phyloP scores from a whole-genome alignment of 2,113 vertebrate genomes.

The Monopterus albus region DNA sequence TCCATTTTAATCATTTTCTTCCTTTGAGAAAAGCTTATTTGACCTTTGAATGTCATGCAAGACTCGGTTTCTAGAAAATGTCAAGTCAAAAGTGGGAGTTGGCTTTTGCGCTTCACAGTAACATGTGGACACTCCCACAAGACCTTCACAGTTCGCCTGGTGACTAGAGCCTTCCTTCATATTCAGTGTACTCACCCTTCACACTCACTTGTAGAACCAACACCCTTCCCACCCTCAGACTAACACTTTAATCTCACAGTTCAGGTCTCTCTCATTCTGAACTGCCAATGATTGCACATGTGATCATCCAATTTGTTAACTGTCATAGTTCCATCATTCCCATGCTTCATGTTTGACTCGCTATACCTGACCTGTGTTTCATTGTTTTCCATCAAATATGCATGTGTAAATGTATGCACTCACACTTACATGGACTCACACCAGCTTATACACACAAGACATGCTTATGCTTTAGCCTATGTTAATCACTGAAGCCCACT shows the following conservation, averaged over 20 bases:
- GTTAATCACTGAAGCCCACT: constrained; percentile 18
- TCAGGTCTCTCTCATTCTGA: constrained; percentile 34
- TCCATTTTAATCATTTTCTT: not conserved
- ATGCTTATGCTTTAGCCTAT: constrained; percentile 27
- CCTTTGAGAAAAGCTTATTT: constrained; percentile 5
- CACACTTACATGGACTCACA: not conserved
- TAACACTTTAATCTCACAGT: constrained; percentile 42
- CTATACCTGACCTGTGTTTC: constrained; percentile 34
- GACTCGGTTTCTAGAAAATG: constrained; percentile 35
- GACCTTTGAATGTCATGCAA: constrained; percentile 35
- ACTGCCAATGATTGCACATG: constrained; percentile 36
- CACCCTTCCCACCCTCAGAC: constrained; percentile 57
- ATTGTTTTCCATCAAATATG: not conserved
- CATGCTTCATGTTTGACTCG: constrained; percentile 12
- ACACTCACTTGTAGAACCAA: constrained; percentile 45
- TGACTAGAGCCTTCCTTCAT: constrained; percentile 33
- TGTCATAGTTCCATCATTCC: not conserved
- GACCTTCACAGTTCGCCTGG: constrained; percentile 57
- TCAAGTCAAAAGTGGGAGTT: constrained; percentile 2
- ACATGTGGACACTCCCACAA: constrained; percentile 74
- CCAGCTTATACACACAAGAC: not conserved
- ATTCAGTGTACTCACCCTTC: constrained; percentile 50
- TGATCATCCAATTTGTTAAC: constrained; percentile 30
- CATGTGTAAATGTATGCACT: not conserved
- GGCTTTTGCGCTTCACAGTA: constrained; percentile 29